Evolutionary conservation across 2,888 invertebrate species (phyloP), one percentile per base, ranked within the genome.

Genomic region (Clusia tigrina): DNA sequence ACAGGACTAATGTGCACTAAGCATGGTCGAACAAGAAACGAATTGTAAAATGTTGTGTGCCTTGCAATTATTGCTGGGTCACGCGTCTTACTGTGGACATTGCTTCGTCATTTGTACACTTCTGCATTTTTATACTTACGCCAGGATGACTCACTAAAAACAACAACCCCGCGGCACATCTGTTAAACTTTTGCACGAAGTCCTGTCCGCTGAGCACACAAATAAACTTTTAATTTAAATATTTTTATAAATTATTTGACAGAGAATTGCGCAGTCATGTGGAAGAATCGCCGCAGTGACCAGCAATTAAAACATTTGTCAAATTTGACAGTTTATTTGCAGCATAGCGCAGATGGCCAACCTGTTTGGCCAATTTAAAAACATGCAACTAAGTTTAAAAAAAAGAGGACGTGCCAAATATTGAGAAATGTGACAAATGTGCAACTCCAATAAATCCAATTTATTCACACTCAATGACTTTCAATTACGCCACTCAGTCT

Each of bases 401-500:
- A 15, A n/a, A 42, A n/a, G 42, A 42, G n/a, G n/a, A 42, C 3
- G 42, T 42, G 42, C 3, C 42, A 42, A 42, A 10, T 10, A 5
- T 48, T 20, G 52, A 52, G 48, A 64, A 42, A 55, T 58, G 66
- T 67, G 68, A 74, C 72, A 75, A 74, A 69, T 69, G 65, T 63
- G 58, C 24, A 54, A 58, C 58, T 48, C 54, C 10, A 64, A 62
- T 62, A 71, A 70, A 69, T 61, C 63, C 64, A 62, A 59, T 55
- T 72, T 70, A 74, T 69, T 76, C 57, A 64, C 68, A 62, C 74
- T 68, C 73, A 68, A 77, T 74, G 76, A 74, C 76, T 77, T 77
- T 77, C 73, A 77, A 76, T 77, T 77, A 73, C 71, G 56, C 37
- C n/a, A n/a, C 55, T 56, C 26, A 48, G 61, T 15, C 15, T 37